Conservation (phyloP, 2,113 vertebrate species). For the Ceyx melanurus region DNA sequence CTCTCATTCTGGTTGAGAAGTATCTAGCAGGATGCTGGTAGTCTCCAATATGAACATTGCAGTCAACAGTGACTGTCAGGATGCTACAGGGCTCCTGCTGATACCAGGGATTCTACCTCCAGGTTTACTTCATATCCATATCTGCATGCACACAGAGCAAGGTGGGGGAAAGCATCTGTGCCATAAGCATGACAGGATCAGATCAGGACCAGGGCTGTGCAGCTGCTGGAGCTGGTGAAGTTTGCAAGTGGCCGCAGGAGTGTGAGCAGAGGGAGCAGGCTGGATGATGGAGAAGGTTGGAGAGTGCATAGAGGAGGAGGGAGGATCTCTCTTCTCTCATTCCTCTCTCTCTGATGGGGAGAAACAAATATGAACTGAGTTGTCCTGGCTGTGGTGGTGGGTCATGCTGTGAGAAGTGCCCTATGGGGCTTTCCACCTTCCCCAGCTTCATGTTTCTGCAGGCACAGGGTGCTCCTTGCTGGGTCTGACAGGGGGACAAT, state of each 20-base stretch:
- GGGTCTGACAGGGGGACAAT: background rate
- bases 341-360: background rate
- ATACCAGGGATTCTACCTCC: background rate
- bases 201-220: background rate
- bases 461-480: background rate
- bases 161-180: background rate
- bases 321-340: background rate
- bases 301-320: background rate
- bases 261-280: background rate
- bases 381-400: background rate
- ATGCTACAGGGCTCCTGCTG: background rate
- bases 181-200: background rate
- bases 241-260: background rate
- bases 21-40: background rate
- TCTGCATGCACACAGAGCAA: rapidly evolving
- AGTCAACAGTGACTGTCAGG: background rate
- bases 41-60: background rate
- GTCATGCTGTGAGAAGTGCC: background rate
- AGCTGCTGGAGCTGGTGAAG: background rate
- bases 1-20: background rate
- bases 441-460: background rate
- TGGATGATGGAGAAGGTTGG: background rate
- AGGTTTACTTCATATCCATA: background rate
- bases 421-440: background rate
- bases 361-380: background rate